These are phyloP conservation scores for Emydocephalus ijimae DNA, from an alignment of 2,113 vertebrate species.

Conservation along the genomic window DNA sequence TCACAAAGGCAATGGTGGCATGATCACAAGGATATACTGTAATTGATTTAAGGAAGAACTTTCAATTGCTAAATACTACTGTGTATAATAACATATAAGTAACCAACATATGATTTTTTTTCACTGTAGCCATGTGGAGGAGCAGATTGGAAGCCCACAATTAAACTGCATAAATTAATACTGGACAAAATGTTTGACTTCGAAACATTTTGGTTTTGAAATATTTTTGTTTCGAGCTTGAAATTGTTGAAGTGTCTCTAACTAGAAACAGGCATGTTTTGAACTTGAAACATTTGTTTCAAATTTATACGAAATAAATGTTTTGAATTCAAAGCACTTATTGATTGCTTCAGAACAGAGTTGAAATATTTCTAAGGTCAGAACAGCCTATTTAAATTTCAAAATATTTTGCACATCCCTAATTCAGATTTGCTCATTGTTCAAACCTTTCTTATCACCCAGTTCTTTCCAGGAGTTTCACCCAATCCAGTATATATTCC, in stretches of 20 bases:
- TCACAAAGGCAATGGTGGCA: neutral
- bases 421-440: neutral
- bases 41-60: neutral
- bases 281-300: neutral
- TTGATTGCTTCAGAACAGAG: neutral
- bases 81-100: neutral
- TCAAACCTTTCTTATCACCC: neutral
- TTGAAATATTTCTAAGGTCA: neutral
- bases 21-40: neutral
- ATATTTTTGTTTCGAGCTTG: neutral
- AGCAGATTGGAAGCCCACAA: neutral
- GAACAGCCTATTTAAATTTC: neutral
- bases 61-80: neutral
- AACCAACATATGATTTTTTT: neutral
- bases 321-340: neutral
- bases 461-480: neutral
- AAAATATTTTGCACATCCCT: neutral
- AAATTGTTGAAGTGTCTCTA: neutral
- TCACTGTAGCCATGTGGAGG: neutral
- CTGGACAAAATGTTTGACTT: neutral
- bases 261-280: neutral
- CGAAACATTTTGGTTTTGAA: neutral
- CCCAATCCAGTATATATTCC: neutral
- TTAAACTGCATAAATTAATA: neutral
- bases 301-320: neutral